These are phyloP conservation scores for Synanthedon formicaeformis DNA, from an alignment of 2,888 invertebrate genomes.

Conservation along the genomic window DNA sequence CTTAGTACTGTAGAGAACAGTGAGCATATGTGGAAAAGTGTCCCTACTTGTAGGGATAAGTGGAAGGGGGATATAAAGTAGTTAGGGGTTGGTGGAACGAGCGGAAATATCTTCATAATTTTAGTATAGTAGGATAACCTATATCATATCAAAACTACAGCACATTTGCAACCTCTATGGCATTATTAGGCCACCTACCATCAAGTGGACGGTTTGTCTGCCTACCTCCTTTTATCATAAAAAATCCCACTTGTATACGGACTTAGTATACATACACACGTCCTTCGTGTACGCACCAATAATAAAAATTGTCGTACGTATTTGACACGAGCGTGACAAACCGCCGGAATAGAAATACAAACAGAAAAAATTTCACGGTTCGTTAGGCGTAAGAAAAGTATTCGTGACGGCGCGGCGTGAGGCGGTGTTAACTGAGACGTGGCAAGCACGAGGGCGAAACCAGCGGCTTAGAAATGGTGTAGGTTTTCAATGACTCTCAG, in stretches of 20 bases:
- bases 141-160: no score
- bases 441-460: neutral
- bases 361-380: constrained; percentile 5
- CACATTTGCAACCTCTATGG: no score
- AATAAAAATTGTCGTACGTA: neutral
- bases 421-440: neutral
- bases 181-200: no score
- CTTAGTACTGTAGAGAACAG: no score
- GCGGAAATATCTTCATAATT: no score
- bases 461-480: neutral
- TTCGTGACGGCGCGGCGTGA: neutral
- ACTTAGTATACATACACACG: neutral
- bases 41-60: no score
- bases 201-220: no score
- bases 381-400: constrained; percentile 4
- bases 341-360: constrained; percentile 4
- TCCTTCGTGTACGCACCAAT: neutral
- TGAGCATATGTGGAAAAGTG: no score
- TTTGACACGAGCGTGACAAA: neutral
- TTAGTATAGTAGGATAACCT: no score
- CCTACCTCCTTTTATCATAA: no score
- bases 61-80: no score
- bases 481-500: neutral
- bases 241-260: neutral
- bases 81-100: no score